Percentiles rank a stretch among this genome's conserved stretches.
phyloP scores from a whole-genome alignment of 2,113 vertebrate species.

The Microcebus griseorufus region DNA sequence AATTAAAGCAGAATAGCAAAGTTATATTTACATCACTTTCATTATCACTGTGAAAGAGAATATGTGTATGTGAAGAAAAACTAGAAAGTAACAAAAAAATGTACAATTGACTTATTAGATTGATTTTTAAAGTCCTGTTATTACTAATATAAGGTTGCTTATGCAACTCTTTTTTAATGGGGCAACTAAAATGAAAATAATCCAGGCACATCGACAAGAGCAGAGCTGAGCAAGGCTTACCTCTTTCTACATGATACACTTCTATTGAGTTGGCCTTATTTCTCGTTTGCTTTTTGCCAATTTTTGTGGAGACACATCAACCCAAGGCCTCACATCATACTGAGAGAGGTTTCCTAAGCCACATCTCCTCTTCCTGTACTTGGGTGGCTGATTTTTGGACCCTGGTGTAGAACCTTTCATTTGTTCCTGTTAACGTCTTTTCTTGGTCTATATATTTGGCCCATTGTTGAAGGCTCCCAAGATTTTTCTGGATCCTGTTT shows the following conservation, averaged over 20 bases:
- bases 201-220: not conserved
- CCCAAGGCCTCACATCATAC: not conserved
- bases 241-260: not conserved
- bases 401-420: not conserved
- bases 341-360: not conserved
- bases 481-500: not conserved
- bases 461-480: not conserved
- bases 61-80: not conserved
- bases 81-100: not conserved
- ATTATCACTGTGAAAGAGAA: not conserved
- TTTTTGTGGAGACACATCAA: not conserved
- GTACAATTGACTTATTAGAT: not conserved
- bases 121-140: not conserved
- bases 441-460: not conserved
- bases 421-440: not conserved
- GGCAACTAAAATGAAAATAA: not conserved
- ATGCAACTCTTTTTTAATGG: not conserved
- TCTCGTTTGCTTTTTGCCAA: not conserved
- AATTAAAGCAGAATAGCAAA: not conserved
- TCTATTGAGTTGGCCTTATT: not conserved
- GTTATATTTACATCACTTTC: not conserved
- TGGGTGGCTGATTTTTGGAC: not conserved
- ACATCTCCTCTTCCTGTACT: not conserved
- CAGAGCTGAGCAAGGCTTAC: not conserved
- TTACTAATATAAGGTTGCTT: not conserved